Evolutionary conservation across 2,113 vertebrate species (phyloP).

Genomic region (Mobula hypostoma): DNA sequence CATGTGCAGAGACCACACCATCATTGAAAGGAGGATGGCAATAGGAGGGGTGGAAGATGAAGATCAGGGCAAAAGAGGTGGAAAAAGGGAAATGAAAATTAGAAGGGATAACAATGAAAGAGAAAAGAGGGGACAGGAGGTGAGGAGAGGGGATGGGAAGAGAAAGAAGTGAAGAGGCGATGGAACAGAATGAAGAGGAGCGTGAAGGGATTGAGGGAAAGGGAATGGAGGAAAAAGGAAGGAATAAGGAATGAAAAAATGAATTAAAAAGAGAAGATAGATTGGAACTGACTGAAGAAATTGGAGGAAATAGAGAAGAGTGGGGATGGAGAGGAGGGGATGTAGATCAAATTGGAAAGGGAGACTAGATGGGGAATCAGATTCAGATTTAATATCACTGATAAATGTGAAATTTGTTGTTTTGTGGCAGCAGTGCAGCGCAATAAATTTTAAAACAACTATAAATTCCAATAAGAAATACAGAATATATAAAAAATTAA

Average conservation of each 20-base stretch:
- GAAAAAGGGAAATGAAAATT: constrained; percentile 24
- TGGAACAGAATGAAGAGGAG: background rate
- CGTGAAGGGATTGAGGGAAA: background rate
- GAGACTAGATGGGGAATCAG: background rate
- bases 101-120: constrained; percentile 7
- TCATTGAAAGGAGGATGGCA: constrained; percentile 35
- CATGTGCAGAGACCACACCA: constrained; percentile 6
- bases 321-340: background rate
- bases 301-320: background rate
- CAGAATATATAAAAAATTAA: too few species aligned
- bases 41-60: background rate
- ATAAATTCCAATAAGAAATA: too few species aligned
- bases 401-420: too few species aligned
- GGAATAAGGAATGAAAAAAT: too few species aligned
- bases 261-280: background rate
- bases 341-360: background rate
- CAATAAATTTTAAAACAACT: too few species aligned
- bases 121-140: background rate
- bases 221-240: background rate
- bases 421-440: too few species aligned
- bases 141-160: background rate
- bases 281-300: background rate
- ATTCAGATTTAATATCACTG: too few species aligned
- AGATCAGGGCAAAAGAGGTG: constrained; percentile 33
- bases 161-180: background rate